Base-by-base conservation (phyloP, 2,113 vertebrate species). In the Pterocles gutturalis region DNA sequence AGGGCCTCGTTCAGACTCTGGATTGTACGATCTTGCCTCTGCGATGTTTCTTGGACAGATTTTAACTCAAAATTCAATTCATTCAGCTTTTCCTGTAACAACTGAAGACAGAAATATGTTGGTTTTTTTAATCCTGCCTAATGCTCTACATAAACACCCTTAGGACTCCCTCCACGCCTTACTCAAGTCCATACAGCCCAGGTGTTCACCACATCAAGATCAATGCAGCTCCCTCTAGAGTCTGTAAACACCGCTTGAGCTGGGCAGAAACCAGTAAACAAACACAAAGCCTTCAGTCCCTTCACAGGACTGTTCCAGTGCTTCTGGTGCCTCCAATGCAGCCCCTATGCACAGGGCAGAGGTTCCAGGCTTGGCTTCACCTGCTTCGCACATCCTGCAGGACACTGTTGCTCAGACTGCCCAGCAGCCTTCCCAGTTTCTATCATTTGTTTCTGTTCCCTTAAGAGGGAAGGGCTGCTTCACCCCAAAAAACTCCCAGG, bases 11-110 rank as follows among this genome's bases (percentile, higher is more conserved):
- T 98, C 95, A 99, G 97, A 92, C 97, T 98, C 95, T 99, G 99
- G 96, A 99, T 97, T 54, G 96, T 98, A 80, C 91, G 88, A 86
- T 99, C 98, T 95, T 99, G 99, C 65, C 96, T 98, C 92, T 98
- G 98, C 1, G 98, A 98, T 36, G 98, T 97, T 75, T 99, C 98
- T 86, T 96, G 98, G 51, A 95, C 96, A 29, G 98, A 97, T 33
- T 97, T 98, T 34, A 99, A 95, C 75, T 99, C 98, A 69, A 94
- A 93, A 96, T 98, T 98, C 98, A 99, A 97, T 85, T 99, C 98
- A 46, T 93, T 93, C 43, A 99, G 97, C 94, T 97, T 99, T 91
- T 98, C 97, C 98, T 99, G 99, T 90, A 99, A 98, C 97, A 98
- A 98, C 99, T 99, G 93, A 87, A 95, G 78, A 57, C 65, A 92